Percentiles rank a stretch among this genome's conserved stretches.
Evolutionary conservation across 2,113 vertebrate genomes (phyloP).

Genomic region (Piliocolobus tephrosceles): DNA sequence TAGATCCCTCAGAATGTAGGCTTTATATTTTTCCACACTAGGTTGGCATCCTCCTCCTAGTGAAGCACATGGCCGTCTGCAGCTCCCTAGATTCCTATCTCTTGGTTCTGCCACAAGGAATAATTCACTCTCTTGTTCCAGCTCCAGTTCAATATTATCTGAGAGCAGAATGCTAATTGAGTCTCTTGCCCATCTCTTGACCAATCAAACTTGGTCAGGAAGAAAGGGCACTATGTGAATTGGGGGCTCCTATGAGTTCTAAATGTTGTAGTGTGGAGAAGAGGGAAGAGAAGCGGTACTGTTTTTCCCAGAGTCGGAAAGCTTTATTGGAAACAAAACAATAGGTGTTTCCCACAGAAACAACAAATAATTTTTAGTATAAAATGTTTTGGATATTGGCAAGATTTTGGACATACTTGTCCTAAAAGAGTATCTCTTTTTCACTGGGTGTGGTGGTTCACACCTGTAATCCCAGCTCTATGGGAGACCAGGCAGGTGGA

Average conservation of each 20-base stretch:
- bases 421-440: not conserved
- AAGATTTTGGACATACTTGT: slow-evolving; percentile 6
- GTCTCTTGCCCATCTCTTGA: not conserved
- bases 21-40: not conserved
- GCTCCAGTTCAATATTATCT: not conserved
- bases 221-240: not conserved
- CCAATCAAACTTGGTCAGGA: not conserved
- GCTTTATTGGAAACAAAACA: not conserved
- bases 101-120: not conserved
- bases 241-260: not conserved
- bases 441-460: too few relatives aligned
- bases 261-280: not conserved
- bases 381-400: not conserved
- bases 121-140: not conserved
- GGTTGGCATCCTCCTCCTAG: not conserved
- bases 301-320: not conserved
- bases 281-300: not conserved
- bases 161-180: not conserved
- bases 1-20: not conserved
- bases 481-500: too few relatives aligned
- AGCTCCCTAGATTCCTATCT: not conserved
- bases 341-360: not conserved
- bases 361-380: not conserved
- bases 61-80: not conserved
- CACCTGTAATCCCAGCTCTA: too few relatives aligned